phyloP scores from a whole-genome alignment of 2,113 vertebrate species.

The Rostratula benghalensis region DNA sequence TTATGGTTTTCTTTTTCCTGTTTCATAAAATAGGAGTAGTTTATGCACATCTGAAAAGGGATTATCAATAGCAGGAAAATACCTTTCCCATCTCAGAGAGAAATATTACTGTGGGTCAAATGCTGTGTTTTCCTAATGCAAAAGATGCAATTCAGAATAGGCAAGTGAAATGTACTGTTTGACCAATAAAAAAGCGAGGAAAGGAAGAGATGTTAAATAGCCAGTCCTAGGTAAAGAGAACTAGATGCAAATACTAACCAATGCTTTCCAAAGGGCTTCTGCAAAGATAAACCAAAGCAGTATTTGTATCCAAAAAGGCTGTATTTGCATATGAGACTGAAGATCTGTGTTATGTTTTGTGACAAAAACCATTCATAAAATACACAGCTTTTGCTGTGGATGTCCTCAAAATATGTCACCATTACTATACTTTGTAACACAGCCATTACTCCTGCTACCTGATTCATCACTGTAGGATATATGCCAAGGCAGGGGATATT shows the following conservation, averaged over 20 bases:
- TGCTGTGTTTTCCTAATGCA: not conserved
- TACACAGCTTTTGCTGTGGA: not conserved
- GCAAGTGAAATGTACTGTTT: not conserved
- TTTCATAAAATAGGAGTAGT: not conserved
- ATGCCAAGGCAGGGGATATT: accelerated
- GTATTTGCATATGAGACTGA: not conserved
- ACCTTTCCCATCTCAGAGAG: not conserved
- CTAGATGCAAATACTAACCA: not conserved
- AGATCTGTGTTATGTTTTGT: not conserved
- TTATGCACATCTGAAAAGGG: not conserved
- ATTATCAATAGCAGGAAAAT: not conserved
- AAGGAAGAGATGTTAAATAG: not conserved
- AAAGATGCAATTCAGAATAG: not conserved
- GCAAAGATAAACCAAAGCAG: not conserved
- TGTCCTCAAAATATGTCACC: not conserved
- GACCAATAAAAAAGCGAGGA: not conserved
- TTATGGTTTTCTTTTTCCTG: not conserved
- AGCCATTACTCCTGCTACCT: not conserved
- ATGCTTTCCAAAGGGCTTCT: not conserved
- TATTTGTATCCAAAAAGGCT: not conserved
- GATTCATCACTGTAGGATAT: not conserved
- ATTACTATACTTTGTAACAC: not conserved
- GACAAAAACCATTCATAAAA: not conserved
- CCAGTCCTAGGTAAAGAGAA: not conserved
- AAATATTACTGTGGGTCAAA: not conserved